phyloP scores from a whole-genome alignment of 2,113 vertebrate species.

The Psittacara wagleri region DNA sequence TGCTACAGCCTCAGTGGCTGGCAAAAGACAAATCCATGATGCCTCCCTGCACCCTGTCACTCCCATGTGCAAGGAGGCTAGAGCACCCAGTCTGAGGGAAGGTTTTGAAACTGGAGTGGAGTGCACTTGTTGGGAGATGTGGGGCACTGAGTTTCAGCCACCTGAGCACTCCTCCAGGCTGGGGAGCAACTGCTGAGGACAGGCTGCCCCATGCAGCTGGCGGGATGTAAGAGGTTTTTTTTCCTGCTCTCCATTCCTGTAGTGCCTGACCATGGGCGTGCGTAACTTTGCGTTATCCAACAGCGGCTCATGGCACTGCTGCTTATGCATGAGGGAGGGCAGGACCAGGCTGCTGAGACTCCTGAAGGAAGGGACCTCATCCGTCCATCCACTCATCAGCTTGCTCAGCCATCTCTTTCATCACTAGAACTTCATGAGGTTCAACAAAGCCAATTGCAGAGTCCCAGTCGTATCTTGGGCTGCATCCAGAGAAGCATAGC shows the following conservation, averaged over 20 bases:
- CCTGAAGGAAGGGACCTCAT: background rate
- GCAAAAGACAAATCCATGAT: background rate
- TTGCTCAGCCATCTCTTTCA: background rate
- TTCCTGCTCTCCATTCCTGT: background rate
- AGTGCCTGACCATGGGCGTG: background rate
- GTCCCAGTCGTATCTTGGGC: background rate
- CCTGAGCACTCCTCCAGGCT: rapidly evolving
- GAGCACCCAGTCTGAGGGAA: rapidly evolving
- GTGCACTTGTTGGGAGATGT: rapidly evolving
- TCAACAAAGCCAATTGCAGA: background rate
- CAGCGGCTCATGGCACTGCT: background rate
- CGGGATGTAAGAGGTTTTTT: background rate
- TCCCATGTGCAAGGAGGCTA: background rate
- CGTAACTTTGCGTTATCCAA: rapidly evolving
- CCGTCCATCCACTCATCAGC: rapidly evolving
- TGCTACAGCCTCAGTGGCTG: background rate
- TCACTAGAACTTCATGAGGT: background rate
- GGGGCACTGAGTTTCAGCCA: background rate
- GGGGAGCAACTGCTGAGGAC: background rate
- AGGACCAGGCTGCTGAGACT: background rate
- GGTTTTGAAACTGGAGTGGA: background rate
- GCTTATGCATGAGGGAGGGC: too few species aligned
- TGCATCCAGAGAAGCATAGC: too few species aligned
- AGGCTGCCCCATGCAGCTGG: rapidly evolving
- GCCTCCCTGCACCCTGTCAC: too few species aligned